Conservation (phyloP, 2,113 vertebrate species). For the Ctenodactylus gundi region DNA sequence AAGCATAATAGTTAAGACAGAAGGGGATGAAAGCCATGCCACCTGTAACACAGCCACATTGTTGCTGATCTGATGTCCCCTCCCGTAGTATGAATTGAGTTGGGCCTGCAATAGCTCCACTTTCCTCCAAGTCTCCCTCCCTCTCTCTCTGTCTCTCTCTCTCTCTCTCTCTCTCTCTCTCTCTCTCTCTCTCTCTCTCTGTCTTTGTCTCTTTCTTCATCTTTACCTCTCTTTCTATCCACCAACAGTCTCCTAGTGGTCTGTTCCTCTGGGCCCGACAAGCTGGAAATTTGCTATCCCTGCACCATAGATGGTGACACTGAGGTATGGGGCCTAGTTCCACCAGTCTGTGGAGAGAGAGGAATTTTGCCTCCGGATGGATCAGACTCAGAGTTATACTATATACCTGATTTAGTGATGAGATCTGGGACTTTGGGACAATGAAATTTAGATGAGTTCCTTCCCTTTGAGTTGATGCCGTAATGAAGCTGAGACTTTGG, state of each 20-base stretch:
- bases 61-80: too few relatives aligned
- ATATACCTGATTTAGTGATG: not conserved
- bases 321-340: not conserved
- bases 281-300: too few relatives aligned
- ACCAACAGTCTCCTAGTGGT: not conserved
- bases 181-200: fast-evolving
- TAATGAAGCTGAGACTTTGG: not conserved
- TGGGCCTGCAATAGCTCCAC: too few relatives aligned
- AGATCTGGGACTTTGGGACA: too few relatives aligned
- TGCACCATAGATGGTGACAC: not conserved
- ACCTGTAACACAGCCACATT: too few relatives aligned
- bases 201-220: not conserved
- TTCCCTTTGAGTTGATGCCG: too few relatives aligned
- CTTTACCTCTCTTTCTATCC: not conserved
- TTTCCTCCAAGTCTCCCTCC: not conserved
- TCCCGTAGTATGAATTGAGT: too few relatives aligned
- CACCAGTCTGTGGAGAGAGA: not conserved
- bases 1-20: too few relatives aligned
- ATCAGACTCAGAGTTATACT: not conserved
- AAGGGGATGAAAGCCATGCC: too few relatives aligned
- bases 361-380: not conserved
- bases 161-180: fast-evolving
- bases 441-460: too few relatives aligned
- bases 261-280: not conserved
- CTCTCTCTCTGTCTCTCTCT: too few relatives aligned